Evolutionary conservation across 1,140 invertebrate species (phyloP).

Genomic region (Harlomillsia oculata): DNA sequence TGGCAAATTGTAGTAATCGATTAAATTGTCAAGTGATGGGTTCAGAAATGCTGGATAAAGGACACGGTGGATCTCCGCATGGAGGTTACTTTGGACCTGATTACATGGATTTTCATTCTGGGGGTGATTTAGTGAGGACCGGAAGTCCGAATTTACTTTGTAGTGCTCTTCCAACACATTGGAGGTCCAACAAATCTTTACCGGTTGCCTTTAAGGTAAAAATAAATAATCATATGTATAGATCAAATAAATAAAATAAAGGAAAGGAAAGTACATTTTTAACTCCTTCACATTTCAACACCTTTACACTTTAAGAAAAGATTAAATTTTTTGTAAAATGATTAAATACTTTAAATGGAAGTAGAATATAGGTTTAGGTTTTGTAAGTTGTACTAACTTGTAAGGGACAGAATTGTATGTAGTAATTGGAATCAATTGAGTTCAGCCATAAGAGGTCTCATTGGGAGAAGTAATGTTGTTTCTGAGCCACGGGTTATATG

Average conservation of each 20-base stretch:
- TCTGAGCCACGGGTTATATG: slow-evolving; percentile 1
- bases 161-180: slow-evolving; percentile 81
- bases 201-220: slow-evolving; percentile 84
- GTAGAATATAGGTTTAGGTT: too few relatives aligned
- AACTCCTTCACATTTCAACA: too few relatives aligned
- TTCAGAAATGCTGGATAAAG: slow-evolving; percentile 10
- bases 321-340: too few relatives aligned
- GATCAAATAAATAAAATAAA: too few relatives aligned
- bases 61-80: slow-evolving; percentile 5
- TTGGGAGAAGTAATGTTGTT: slow-evolving; percentile 10
- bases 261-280: too few relatives aligned
- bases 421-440: slow-evolving; percentile 14
- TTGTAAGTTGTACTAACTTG: too few relatives aligned
- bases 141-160: slow-evolving; percentile 80
- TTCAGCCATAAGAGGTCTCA: not conserved
- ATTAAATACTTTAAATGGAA: too few relatives aligned
- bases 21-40: slow-evolving; percentile 7
- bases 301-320: too few relatives aligned
- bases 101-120: slow-evolving; percentile 25
- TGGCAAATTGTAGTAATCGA: not conserved
- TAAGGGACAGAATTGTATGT: slow-evolving; percentile 8
- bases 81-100: slow-evolving; percentile 27
- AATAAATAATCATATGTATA: too few relatives aligned
- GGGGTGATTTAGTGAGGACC: slow-evolving; percentile 31
- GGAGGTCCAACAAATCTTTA: slow-evolving; percentile 91